Conservation (phyloP, 2,888 invertebrate species). For the Choreutis nemorana region DNA sequence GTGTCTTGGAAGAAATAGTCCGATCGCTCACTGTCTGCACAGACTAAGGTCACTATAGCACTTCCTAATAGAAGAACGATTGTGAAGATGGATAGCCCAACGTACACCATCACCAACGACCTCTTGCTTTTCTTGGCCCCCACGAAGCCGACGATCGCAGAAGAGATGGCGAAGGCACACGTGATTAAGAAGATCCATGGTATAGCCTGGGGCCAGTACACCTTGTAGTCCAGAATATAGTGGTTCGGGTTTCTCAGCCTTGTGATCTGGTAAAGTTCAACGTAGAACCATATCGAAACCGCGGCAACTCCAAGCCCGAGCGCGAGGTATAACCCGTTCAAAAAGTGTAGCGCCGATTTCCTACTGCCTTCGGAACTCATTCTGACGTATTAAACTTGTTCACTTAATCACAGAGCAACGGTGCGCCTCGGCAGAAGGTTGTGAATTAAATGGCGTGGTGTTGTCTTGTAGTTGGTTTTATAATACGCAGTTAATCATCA, state of each 20-base stretch:
- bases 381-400: constrained; percentile 6
- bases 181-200: constrained; percentile 50
- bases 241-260: constrained; percentile 41
- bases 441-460: constrained; percentile 35
- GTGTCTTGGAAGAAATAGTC: constrained; percentile 47
- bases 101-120: constrained; percentile 28
- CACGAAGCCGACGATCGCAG: constrained; percentile 37
- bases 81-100: constrained; percentile 27
- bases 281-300: constrained; percentile 42
- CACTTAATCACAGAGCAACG: constrained; percentile 3
- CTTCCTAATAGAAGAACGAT: constrained; percentile 27
- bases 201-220: constrained; percentile 54
- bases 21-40: constrained; percentile 36
- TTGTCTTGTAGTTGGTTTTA: constrained; percentile 18
- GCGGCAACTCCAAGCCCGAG: constrained; percentile 32
- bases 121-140: constrained; percentile 33
- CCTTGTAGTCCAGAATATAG: constrained; percentile 45
- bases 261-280: constrained; percentile 35
- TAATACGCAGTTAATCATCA: constrained; percentile 17
- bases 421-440: constrained; percentile 15
- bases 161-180: constrained; percentile 32
- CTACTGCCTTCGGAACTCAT: constrained; percentile 18
- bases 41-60: constrained; percentile 33
- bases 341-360: constrained; percentile 21
- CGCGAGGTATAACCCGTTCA: constrained; percentile 33